Evolutionary conservation across 2,113 vertebrate genomes (phyloP).

Genomic region (Cacatua alba): DNA sequence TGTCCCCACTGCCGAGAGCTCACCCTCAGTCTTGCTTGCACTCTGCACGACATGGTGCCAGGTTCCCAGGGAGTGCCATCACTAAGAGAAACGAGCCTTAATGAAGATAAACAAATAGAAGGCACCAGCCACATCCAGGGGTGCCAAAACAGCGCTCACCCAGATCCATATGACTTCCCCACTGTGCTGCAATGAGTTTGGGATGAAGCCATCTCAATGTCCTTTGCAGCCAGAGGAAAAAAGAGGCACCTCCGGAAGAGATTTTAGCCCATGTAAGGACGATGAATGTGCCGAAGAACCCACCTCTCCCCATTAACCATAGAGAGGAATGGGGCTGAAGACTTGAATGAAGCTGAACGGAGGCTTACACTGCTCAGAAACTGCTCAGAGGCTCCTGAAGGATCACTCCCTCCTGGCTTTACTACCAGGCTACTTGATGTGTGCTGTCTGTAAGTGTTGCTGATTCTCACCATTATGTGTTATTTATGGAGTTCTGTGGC

Average conservation of each 20-base stretch:
- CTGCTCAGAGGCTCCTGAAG: neutral
- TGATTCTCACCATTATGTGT: neutral
- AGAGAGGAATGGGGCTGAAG: neutral
- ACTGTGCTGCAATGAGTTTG: neutral
- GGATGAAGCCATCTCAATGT: neutral
- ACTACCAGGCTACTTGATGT: neutral
- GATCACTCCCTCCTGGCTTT: neutral
- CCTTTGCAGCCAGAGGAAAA: neutral
- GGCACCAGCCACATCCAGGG: neutral
- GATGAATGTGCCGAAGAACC: neutral
- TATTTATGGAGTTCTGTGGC: neutral
- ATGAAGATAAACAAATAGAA: neutral
- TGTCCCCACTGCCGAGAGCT: neutral
- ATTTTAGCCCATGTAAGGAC: neutral
- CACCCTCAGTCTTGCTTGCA: neutral
- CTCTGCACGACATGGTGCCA: neutral
- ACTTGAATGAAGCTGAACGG: neutral
- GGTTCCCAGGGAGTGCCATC: neutral
- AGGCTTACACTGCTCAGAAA: neutral
- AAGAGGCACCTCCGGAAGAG: neutral
- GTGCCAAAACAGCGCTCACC: neutral
- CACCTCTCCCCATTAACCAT: neutral
- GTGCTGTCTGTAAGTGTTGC: neutral
- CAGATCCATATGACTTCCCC: fast-evolving
- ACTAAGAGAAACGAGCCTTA: neutral